Percentiles rank a stretch among this genome's conserved stretches.
phyloP scores from a whole-genome alignment of 2,888 invertebrate genomes.

The Pyrocoelia pectoralis region DNA sequence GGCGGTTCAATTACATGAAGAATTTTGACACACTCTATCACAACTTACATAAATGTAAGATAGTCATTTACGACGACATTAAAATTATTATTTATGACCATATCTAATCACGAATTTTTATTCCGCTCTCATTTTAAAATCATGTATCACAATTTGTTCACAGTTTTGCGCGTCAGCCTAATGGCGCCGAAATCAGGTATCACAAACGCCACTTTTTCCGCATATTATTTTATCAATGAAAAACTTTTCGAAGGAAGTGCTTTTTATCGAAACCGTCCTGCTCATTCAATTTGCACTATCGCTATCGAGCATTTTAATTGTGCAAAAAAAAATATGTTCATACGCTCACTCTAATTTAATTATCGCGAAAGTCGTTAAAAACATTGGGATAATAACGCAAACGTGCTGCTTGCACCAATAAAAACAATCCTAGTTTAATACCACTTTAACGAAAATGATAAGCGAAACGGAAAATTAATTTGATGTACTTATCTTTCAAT shows the following conservation, averaged over 20 bases:
- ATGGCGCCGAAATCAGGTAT: background rate
- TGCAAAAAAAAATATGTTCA: background rate
- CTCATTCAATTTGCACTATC: background rate
- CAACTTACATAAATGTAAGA: too few relatives aligned
- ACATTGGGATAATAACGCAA: background rate
- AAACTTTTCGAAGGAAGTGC: background rate
- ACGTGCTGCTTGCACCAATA: too few relatives aligned
- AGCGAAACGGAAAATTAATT: too few relatives aligned
- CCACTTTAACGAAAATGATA: too few relatives aligned
- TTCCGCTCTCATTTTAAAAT: too few relatives aligned
- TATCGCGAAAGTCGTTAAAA: background rate
- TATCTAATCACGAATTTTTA: background rate
- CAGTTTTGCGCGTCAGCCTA: too few relatives aligned
- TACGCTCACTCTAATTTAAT: background rate
- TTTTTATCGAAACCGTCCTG: slow-evolving; percentile 3
- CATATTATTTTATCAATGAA: slow-evolving; percentile 4
- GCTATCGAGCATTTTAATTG: background rate
- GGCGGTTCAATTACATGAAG: background rate
- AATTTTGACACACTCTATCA: background rate
- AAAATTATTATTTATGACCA: too few relatives aligned
- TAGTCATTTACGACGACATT: too few relatives aligned
- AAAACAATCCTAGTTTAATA: background rate
- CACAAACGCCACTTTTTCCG: background rate
- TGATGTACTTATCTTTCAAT: too few relatives aligned
- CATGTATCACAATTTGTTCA: too few relatives aligned